Percentiles rank a stretch among this genome's conserved stretches.
Evolutionary conservation across 2,113 vertebrate genomes (phyloP).

Genomic region (Gallinago paraguaiae): DNA sequence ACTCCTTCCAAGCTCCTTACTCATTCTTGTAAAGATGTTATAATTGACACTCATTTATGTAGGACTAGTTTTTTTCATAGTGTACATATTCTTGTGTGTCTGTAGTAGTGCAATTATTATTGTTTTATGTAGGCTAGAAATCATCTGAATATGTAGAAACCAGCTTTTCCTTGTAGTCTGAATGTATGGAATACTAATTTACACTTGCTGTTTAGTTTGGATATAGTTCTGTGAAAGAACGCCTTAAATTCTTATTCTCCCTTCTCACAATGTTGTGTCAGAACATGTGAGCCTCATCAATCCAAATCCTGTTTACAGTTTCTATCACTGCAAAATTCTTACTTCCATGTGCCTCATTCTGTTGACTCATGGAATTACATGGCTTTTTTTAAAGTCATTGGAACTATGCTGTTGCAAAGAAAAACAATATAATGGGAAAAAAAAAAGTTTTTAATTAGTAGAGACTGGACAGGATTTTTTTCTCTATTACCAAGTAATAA

Average conservation of each 20-base stretch:
- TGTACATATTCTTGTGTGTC: slow-evolving; percentile 66
- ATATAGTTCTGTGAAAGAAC: slow-evolving; percentile 9
- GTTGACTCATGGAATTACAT: not conserved
- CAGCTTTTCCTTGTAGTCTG: slow-evolving; percentile 27
- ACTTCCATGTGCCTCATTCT: not conserved
- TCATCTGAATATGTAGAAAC: slow-evolving; percentile 46
- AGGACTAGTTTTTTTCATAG: slow-evolving; percentile 1
- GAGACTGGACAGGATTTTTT: slow-evolving; percentile 52
- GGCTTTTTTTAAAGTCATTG: not conserved
- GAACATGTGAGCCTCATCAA: not conserved
- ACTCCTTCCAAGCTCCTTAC: not conserved
- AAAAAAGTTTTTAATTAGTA: slow-evolving; percentile 19
- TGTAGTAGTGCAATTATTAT: not conserved
- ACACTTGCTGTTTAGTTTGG: not conserved
- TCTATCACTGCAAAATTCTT: slow-evolving; percentile 44
- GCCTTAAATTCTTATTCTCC: not conserved
- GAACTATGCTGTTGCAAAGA: not conserved
- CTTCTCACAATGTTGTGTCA: slow-evolving; percentile 10
- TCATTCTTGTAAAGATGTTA: slow-evolving; percentile 35
- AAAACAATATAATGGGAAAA: not conserved
- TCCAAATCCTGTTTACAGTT: slow-evolving; percentile 35
- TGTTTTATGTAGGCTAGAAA: slow-evolving; percentile 34
- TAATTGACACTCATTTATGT: not conserved
- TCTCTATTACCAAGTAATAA: slow-evolving; percentile 68
- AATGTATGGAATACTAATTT: not conserved